phyloP scores from a whole-genome alignment of 2,888 invertebrate genomes.

The Nineta flava region DNA sequence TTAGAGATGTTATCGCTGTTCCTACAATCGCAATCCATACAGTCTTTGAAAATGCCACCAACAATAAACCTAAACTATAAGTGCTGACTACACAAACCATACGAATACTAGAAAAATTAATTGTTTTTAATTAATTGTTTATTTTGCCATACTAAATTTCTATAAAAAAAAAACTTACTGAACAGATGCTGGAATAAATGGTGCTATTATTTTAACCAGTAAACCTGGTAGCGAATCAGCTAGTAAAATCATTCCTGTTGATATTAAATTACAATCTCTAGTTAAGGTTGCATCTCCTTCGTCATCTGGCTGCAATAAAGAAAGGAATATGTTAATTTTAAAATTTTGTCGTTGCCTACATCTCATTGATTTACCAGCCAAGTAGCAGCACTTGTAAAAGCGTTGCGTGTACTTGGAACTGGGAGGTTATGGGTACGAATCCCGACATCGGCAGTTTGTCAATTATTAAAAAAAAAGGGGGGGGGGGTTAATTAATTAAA shows the following conservation, averaged over 20 bases:
- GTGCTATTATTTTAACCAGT: conserved; percentile 50
- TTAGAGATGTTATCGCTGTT: conserved; percentile 56
- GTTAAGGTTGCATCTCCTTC: conserved; percentile 12
- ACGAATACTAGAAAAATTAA: conserved; percentile 27
- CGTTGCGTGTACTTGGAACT: too few species aligned
- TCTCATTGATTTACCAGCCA: too few species aligned
- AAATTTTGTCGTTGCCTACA: too few species aligned
- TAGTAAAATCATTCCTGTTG: conserved; percentile 60
- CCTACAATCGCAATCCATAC: conserved; percentile 48
- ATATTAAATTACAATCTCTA: conserved; percentile 46
- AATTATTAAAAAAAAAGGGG: too few species aligned
- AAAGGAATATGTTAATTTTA: neutral
- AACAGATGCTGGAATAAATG: conserved; percentile 49
- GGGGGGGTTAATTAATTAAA: too few species aligned
- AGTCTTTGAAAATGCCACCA: conserved; percentile 46
- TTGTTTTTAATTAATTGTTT: neutral
- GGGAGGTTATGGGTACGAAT: too few species aligned
- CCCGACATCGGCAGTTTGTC: too few species aligned
- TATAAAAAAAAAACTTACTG: conserved; percentile 33
- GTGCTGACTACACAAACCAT: conserved; percentile 38
- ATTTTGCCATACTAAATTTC: neutral
- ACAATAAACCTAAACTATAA: conserved; percentile 43
- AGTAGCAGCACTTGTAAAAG: too few species aligned
- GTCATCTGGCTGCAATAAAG: neutral
- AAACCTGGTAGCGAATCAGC: conserved; percentile 67